A percentile compares a stretch with the other conserved stretches of the same genome.
phyloP scores from a whole-genome alignment of 2,888 invertebrate genomes.

The Epistrophella euchroma region DNA sequence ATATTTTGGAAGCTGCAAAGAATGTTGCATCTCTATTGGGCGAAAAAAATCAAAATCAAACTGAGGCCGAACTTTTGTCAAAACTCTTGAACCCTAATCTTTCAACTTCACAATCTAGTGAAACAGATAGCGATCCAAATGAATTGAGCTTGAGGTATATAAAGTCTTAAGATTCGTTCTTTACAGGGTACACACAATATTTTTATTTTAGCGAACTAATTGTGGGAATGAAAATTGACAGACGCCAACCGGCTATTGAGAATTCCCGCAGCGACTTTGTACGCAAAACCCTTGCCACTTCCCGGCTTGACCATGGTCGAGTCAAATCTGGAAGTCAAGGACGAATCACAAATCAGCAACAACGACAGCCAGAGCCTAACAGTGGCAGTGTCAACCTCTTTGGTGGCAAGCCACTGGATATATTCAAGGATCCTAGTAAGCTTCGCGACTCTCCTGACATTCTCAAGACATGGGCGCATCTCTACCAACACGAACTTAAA shows the following conservation, averaged over 20 bases:
- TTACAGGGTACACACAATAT: background rate
- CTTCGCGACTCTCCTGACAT: slow-evolving; percentile 80
- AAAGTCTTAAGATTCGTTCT: background rate
- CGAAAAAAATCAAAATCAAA: slow-evolving; percentile 87
- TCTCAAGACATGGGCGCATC: slow-evolving; percentile 88
- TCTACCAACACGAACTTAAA: slow-evolving; percentile 88
- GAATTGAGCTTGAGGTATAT: slow-evolving; percentile 80
- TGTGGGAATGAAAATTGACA: slow-evolving; percentile 91
- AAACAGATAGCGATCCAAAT: slow-evolving; percentile 59
- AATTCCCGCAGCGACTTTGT: slow-evolving; percentile 83
- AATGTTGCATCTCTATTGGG: slow-evolving; percentile 89
- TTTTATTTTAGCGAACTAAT: slow-evolving; percentile 87
- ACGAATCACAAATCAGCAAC: slow-evolving; percentile 25
- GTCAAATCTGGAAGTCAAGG: background rate
- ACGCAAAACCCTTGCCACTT: slow-evolving; percentile 80
- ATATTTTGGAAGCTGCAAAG: slow-evolving; percentile 86
- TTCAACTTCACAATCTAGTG: slow-evolving; percentile 5
- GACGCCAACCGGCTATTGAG: slow-evolving; percentile 79
- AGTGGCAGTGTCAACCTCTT: slow-evolving; percentile 87
- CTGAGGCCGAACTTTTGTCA: slow-evolving; percentile 89
- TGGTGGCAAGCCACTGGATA: slow-evolving; percentile 86
- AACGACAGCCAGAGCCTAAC: slow-evolving; percentile 77
- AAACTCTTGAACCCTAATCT: slow-evolving; percentile 86
- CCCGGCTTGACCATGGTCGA: slow-evolving; percentile 48
- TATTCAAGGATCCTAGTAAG: slow-evolving; percentile 85